A percentile compares a stretch with the other conserved stretches of the same genome.
These are phyloP conservation scores for Meteorus colon DNA, from an alignment of 2,888 invertebrate genomes.

Conservation along the genomic window DNA sequence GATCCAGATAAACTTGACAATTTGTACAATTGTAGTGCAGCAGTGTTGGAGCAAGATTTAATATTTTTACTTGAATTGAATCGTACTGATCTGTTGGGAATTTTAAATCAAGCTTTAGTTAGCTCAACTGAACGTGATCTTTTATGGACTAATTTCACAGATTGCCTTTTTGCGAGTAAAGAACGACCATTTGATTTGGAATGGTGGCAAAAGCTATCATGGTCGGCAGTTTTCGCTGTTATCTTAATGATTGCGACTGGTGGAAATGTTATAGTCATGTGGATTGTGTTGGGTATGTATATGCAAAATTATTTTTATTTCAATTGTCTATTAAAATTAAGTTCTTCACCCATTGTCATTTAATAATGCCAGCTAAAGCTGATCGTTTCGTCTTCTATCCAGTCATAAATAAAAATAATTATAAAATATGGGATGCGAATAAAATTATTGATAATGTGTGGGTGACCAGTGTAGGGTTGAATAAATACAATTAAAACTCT, in stretches of 20 bases:
- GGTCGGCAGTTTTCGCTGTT: slow-evolving; percentile 83
- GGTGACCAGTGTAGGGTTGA: too few relatives aligned
- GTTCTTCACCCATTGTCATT: too few relatives aligned
- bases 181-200: slow-evolving; percentile 74
- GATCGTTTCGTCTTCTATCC: too few relatives aligned
- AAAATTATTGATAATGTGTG: too few relatives aligned
- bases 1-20: slow-evolving; percentile 50
- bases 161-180: slow-evolving; percentile 57
- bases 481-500: too few relatives aligned
- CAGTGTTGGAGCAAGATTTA: slow-evolving; percentile 55
- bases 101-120: slow-evolving; percentile 56
- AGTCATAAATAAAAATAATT: too few relatives aligned
- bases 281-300: slow-evolving; percentile 88
- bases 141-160: slow-evolving; percentile 53
- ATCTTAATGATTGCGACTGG: slow-evolving; percentile 88
- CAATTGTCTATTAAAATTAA: neutral
- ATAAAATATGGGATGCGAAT: too few relatives aligned
- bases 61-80: slow-evolving; percentile 55
- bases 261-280: slow-evolving; percentile 93
- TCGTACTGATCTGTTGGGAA: slow-evolving; percentile 54
- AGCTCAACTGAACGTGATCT: slow-evolving; percentile 51
- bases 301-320: neutral
- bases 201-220: slow-evolving; percentile 80
- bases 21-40: slow-evolving; percentile 61
- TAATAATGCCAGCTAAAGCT: too few relatives aligned